Conservation (phyloP, 2,113 vertebrate genomes). For the Pluvialis apricaria region DNA sequence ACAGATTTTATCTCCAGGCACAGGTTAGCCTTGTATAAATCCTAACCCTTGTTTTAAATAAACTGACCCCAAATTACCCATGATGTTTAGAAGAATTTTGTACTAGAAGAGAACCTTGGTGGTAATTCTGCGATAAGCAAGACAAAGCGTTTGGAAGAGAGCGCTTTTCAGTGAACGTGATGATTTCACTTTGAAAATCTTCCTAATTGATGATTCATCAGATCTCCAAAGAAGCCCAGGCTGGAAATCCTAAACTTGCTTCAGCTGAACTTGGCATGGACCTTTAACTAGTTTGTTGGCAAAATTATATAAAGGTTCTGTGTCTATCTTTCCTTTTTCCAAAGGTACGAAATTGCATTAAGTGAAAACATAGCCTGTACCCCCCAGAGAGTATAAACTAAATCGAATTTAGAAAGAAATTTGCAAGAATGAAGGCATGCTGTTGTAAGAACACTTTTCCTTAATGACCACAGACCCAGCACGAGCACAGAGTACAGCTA, state of each 20-base stretch:
- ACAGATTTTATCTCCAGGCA: constrained; percentile 21
- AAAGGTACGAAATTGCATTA: background rate
- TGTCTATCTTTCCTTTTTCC: background rate
- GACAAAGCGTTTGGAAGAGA: background rate
- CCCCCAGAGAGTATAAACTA: background rate
- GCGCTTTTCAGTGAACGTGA: background rate
- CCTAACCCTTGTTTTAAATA: background rate
- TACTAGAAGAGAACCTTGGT: background rate
- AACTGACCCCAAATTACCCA: background rate
- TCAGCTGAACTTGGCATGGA: rapidly evolving
- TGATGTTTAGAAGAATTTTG: background rate
- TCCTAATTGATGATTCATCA: background rate
- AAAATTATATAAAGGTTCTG: background rate
- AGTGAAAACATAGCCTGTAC: background rate
- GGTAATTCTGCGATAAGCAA: background rate
- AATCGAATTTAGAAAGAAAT: background rate
- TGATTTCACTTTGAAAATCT: background rate
- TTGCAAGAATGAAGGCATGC: background rate
- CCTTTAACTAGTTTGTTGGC: background rate
- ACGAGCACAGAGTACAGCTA: rapidly evolving
- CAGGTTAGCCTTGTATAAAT: background rate
- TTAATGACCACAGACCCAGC: background rate
- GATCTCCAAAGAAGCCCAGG: background rate
- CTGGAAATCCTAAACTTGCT: background rate
- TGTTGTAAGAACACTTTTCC: background rate